Evolutionary conservation across 2,797 vertebrate genomes (phyloP).

Genomic region (Sylvilagus floridanus): DNA sequence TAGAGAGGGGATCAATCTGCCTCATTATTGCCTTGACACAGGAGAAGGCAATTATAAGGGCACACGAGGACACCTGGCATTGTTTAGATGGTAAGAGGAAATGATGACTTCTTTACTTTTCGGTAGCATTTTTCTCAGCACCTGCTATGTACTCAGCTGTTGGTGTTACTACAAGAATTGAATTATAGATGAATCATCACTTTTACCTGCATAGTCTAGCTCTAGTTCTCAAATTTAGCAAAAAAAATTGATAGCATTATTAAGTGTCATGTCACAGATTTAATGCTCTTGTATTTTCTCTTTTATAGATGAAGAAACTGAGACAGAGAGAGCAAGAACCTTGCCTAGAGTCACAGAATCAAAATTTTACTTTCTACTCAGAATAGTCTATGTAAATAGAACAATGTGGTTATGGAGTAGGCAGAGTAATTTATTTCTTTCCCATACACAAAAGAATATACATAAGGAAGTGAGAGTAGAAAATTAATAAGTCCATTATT

Average conservation of each 20-base stretch:
- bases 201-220: slow-evolving; percentile 36
- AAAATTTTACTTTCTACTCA: slow-evolving; percentile 28
- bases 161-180: slow-evolving; percentile 26
- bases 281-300: not conserved
- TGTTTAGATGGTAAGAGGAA: slow-evolving; percentile 29
- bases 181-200: slow-evolving; percentile 44
- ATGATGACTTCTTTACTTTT: slow-evolving; percentile 49
- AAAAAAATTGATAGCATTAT: not conserved
- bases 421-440: slow-evolving; percentile 45
- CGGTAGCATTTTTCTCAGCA: slow-evolving; percentile 25
- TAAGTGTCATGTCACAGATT: not conserved
- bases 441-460: not conserved
- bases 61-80: slow-evolving; percentile 15
- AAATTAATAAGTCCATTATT: slow-evolving; percentile 68
- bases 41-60: slow-evolving; percentile 44
- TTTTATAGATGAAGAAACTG: slow-evolving; percentile 41
- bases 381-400: slow-evolving; percentile 45
- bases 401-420: not conserved
- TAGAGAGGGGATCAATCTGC: slow-evolving; percentile 44
- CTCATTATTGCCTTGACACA: not conserved
- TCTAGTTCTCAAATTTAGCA: not conserved
- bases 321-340: slow-evolving; percentile 36
- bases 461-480: not conserved
- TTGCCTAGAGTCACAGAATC: slow-evolving; percentile 25
- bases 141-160: slow-evolving; percentile 26